Evolutionary conservation across 2,797 vertebrate species (phyloP).

Genomic region (Alauda arvensis): DNA sequence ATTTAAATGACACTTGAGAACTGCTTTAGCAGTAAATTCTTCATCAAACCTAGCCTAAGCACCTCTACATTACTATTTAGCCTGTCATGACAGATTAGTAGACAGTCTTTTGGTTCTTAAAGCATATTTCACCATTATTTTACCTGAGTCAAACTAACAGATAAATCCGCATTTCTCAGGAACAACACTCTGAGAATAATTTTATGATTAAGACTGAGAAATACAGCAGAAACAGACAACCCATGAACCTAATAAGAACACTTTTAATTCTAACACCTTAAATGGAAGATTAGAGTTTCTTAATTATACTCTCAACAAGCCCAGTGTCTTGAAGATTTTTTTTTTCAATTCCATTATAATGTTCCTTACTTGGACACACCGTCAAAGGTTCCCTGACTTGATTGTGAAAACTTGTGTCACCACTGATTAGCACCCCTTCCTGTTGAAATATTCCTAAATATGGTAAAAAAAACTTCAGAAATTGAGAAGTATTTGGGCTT

Average conservation of each 20-base stretch:
- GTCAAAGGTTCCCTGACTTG: not conserved
- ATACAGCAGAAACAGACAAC: not conserved
- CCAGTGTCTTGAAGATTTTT: not conserved
- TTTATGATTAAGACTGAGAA: not conserved
- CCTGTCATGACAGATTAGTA: not conserved
- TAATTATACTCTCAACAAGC: not conserved
- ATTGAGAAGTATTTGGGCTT: not conserved
- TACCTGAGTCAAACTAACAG: not conserved
- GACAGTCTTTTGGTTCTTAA: not conserved
- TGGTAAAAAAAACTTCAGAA: not conserved
- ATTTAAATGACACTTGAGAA: not conserved
- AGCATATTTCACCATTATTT: not conserved
- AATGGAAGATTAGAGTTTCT: not conserved
- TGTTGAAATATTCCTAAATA: not conserved
- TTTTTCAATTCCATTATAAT: not conserved
- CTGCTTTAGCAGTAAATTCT: not conserved
- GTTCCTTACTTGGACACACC: not conserved
- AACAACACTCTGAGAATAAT: not conserved
- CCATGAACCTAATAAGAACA: not conserved
- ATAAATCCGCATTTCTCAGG: not conserved
- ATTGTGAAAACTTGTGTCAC: not conserved
- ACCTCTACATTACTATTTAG: not conserved
- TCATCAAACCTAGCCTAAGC: not conserved
- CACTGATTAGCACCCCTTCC: not conserved
- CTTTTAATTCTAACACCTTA: not conserved